A percentile compares a stretch with the other conserved stretches of the same genome.
Evolutionary conservation across 2,113 vertebrate species (phyloP).

Genomic region (Climacteris rufus): DNA sequence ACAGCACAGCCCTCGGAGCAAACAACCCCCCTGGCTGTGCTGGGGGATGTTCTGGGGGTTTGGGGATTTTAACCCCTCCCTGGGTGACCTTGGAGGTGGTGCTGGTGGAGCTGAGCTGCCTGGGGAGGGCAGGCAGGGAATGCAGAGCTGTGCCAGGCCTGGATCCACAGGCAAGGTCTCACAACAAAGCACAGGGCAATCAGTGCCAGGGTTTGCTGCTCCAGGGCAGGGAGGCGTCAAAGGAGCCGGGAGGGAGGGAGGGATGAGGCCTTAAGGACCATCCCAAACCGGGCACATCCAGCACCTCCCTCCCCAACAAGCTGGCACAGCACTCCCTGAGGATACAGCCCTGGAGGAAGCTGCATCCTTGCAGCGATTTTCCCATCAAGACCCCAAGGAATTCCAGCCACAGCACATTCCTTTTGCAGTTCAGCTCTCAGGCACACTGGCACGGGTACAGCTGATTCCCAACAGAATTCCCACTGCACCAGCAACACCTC

Average conservation of each 20-base stretch:
- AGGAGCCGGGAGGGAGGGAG: neutral
- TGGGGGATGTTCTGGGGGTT: neutral
- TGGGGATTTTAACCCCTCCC: neutral
- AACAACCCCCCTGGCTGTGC: neutral
- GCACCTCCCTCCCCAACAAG: neutral
- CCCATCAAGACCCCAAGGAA: neutral
- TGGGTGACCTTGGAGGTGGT: neutral
- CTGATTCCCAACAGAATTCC: neutral
- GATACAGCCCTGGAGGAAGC: neutral
- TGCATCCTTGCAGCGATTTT: neutral
- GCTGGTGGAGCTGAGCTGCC: neutral
- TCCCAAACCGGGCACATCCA: neutral
- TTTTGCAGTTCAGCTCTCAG: neutral
- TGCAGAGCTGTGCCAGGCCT: neutral
- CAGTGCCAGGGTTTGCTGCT: neutral
- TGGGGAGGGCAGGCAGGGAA: neutral
- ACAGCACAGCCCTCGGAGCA: accelerated
- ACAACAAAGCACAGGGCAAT: neutral
- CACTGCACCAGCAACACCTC: neutral
- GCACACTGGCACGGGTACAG: accelerated
- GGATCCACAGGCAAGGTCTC: neutral
- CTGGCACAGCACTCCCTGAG: neutral
- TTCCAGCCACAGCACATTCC: neutral
- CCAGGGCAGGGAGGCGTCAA: neutral
- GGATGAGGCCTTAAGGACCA: neutral